Evolutionary conservation across 1,140 invertebrate genomes (phyloP).

Genomic region (Belonocnema kinseyi): DNA sequence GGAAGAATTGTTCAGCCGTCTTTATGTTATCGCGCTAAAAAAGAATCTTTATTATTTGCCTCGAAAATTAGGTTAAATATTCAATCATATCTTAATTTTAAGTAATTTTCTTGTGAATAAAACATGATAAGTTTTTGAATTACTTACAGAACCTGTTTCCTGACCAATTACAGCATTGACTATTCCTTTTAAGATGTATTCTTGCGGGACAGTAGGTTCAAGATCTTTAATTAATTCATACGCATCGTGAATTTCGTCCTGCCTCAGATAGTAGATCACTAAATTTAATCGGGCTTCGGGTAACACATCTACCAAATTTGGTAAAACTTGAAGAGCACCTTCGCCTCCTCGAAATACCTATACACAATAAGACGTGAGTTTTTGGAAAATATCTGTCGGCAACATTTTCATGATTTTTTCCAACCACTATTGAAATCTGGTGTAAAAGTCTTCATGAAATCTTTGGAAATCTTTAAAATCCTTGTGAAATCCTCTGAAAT

Average conservation of each 20-base stretch:
- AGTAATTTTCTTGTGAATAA: no score
- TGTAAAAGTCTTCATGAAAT: no score
- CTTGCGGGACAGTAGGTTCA: conserved; percentile 94
- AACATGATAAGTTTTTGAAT: not conserved
- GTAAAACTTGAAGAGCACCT: conserved; percentile 93
- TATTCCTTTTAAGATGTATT: conserved; percentile 97
- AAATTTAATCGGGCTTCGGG: conserved; percentile 97
- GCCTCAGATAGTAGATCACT: conserved; percentile 95
- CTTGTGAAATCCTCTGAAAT: no score
- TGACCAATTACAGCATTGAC: conserved; percentile 96
- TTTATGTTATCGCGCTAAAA: conserved; percentile 94
- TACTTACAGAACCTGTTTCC: conserved; percentile 87
- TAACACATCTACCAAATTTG: conserved; percentile 94
- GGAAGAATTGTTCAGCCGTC: conserved; percentile 96
- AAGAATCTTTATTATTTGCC: conserved; percentile 8
- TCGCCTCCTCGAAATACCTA: conserved; percentile 93
- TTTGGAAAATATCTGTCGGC: conserved; percentile 23
- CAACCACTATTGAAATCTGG: no score
- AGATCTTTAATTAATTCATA: conserved; percentile 93
- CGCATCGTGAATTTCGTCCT: conserved; percentile 93
- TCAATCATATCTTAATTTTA: not conserved
- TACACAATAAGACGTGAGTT: conserved; percentile 18
- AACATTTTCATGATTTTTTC: no score
- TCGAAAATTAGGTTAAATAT: not conserved
- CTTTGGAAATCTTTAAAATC: no score